Conservation (phyloP, 2,113 vertebrate species). For the Lycocorax pyrrhopterus region DNA sequence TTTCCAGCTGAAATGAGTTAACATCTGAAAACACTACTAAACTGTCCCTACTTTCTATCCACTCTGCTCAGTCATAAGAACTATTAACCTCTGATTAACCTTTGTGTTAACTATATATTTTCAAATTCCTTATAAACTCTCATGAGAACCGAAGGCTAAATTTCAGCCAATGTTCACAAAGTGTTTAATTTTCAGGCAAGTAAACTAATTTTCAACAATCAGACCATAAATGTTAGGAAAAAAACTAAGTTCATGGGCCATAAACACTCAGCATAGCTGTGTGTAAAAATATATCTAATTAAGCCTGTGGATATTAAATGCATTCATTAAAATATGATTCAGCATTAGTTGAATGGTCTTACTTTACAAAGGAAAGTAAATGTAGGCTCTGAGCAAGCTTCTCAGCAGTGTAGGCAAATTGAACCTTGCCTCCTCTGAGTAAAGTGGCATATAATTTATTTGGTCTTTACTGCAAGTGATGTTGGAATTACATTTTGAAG, state of each 20-base stretch:
- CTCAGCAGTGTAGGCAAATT: neutral
- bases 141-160: neutral
- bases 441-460: neutral
- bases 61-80: neutral
- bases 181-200: neutral
- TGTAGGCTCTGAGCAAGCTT: neutral
- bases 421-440: neutral
- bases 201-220: neutral
- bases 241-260: neutral
- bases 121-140: neutral
- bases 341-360: neutral
- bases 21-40: neutral
- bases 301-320: neutral
- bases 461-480: neutral
- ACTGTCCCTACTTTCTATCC: neutral
- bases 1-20: constrained; percentile 14
- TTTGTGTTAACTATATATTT: constrained; percentile 1
- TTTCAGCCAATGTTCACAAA: neutral
- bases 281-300: neutral
- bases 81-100: neutral
- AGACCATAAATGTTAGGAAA: neutral
- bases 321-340: neutral
- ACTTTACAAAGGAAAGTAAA: neutral
- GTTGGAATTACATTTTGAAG: neutral
- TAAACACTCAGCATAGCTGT: neutral